These are phyloP conservation scores for Alfaro cultratus DNA, from an alignment of 2,797 vertebrate genomes.

Conservation along the genomic window DNA sequence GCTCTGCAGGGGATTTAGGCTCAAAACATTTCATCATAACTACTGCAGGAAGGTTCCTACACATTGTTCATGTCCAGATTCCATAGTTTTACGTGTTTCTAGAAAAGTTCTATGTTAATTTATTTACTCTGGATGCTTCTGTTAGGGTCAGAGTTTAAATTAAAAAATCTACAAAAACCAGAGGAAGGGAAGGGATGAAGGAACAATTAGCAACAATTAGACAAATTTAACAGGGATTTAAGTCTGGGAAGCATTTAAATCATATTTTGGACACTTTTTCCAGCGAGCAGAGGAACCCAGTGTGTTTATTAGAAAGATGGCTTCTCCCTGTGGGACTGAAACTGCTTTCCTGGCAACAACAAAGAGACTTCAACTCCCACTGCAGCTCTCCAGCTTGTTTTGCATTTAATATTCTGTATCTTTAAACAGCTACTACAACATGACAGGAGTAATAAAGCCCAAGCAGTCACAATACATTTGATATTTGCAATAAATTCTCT, in stretches of 20 bases:
- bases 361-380: conserved; percentile 10
- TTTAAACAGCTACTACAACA: conserved; percentile 19
- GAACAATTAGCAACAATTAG: not conserved
- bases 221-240: not conserved
- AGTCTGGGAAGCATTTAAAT: not conserved
- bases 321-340: conserved; percentile 37
- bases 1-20: conserved; percentile 13
- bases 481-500: not conserved
- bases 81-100: not conserved
- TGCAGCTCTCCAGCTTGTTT: conserved; percentile 29
- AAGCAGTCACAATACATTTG: conserved; percentile 15
- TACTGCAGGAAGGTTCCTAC: conserved; percentile 8
- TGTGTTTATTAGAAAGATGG: conserved; percentile 35
- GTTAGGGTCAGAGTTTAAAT: not conserved
- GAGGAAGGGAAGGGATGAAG: not conserved
- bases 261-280: not conserved
- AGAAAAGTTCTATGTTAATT: not conserved
- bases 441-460: conserved; percentile 22
- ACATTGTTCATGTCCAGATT: not conserved
- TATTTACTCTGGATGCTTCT: not conserved
- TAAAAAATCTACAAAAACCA: not conserved
- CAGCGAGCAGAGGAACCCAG: not conserved
- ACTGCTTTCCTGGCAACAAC: conserved; percentile 21
- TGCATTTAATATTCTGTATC: conserved; percentile 16
- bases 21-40: conserved; percentile 36